Evolutionary conservation across 2,113 vertebrate species (phyloP).

Genomic region (Erythrocercus mccallii): DNA sequence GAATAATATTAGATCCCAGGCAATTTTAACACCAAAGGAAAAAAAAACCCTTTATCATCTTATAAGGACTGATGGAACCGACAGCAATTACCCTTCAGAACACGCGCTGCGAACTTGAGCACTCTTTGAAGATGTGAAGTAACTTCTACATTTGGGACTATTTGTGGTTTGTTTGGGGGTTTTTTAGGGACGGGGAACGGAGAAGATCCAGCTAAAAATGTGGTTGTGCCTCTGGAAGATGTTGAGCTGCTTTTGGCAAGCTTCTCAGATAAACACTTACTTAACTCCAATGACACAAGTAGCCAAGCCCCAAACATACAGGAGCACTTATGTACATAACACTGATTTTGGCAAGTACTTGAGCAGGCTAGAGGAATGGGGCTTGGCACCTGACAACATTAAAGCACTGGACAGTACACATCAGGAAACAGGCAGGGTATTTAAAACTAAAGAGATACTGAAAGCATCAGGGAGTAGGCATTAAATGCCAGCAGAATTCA

Average conservation of each 20-base stretch:
- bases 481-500: background rate
- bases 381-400: background rate
- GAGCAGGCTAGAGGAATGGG: background rate
- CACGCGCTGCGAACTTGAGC: background rate
- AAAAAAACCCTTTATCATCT: background rate
- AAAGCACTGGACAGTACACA: background rate
- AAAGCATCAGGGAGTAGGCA: background rate
- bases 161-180: background rate
- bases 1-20: background rate
- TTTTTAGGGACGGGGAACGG: background rate
- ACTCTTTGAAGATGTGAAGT: background rate
- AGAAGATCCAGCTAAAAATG: background rate
- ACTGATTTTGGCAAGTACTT: background rate
- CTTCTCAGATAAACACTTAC: background rate
- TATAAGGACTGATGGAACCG: background rate
- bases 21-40: slow-evolving; percentile 18
- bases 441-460: background rate
- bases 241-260: background rate
- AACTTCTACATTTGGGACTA: background rate
- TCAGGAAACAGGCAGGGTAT: background rate
- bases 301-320: background rate
- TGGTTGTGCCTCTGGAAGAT: background rate
- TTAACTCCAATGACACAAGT: background rate
- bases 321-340: background rate
- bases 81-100: slow-evolving; percentile 3